phyloP scores from a whole-genome alignment of 53 echinoderm and acorn worm genomes.

The Apostichopus leukothele region DNA sequence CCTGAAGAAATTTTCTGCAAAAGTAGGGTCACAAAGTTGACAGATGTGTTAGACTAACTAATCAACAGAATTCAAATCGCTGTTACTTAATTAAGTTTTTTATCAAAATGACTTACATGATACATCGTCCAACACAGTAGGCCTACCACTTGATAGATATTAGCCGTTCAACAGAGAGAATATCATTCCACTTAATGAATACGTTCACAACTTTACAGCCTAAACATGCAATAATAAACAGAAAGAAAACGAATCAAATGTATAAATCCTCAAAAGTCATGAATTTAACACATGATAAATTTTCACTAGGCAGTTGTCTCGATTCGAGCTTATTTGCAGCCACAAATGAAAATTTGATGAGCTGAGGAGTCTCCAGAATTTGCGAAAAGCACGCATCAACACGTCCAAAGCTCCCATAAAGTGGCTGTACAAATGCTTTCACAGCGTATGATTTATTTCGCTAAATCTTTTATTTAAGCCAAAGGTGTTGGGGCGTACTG shows the following conservation, averaged over 20 bases:
- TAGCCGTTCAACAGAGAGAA: neutral
- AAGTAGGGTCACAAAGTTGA: neutral
- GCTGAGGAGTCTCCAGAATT: constrained; percentile 32
- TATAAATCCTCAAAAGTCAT: constrained; percentile 34
- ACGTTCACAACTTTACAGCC: neutral
- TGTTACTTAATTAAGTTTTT: neutral
- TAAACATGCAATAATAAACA: constrained; percentile 4
- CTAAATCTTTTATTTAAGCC: constrained; percentile 43
- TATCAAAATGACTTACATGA: neutral
- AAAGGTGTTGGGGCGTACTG: constrained; percentile 47
- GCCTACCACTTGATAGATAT: neutral
- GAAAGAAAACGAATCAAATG: constrained; percentile 18
- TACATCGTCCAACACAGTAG: neutral
- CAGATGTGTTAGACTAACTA: too few species aligned
- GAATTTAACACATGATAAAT: constrained; percentile 46
- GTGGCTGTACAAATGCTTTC: constrained; percentile 49
- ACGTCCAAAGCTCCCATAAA: constrained; percentile 42
- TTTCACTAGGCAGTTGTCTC: constrained; percentile 35
- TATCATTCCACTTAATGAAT: neutral
- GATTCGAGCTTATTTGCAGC: constrained; percentile 41
- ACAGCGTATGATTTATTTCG: constrained; percentile 50
- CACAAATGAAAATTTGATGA: constrained; percentile 45
- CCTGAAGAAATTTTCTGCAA: constrained; percentile 76
- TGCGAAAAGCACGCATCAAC: constrained; percentile 34
- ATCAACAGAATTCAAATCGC: too few species aligned